A percentile compares a stretch with the other conserved stretches of the same genome.
phyloP scores from a whole-genome alignment of 2,113 vertebrate genomes.

The Anguilla japonica region DNA sequence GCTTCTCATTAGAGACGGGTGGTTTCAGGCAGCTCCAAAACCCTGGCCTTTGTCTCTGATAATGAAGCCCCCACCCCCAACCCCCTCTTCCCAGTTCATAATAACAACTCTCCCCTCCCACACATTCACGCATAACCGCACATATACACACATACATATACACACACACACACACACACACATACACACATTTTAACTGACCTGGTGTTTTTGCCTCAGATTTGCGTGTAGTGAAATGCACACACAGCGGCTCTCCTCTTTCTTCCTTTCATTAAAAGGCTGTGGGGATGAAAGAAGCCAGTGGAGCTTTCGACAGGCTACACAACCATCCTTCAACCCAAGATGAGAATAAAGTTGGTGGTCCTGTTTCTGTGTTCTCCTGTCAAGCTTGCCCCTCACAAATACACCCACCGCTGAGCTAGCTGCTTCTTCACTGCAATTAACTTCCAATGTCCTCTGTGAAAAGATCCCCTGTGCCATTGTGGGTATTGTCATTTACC shows the following conservation, averaged over 20 bases:
- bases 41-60: not conserved
- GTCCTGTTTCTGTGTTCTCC: not conserved
- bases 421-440: not conserved
- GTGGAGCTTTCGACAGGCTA: not conserved
- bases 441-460: not conserved
- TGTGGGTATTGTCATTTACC: not conserved
- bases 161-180: no score
- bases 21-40: not conserved
- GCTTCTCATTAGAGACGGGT: slow-evolving; percentile 10
- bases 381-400: not conserved
- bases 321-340: not conserved
- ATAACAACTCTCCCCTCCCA: not conserved
- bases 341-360: not conserved
- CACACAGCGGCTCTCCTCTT: not conserved
- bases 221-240: not conserved
- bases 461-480: not conserved
- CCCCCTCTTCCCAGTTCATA: not conserved
- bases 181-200: not conserved
- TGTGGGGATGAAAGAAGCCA: not conserved
- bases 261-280: not conserved
- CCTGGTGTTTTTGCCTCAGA: not conserved
- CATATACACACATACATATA: no score
- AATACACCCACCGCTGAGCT: not conserved
- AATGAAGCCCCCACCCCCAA: not conserved
- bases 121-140: not conserved